Percentiles rank a stretch among this genome's conserved stretches.
Conservation (phyloP, 2,113 vertebrate species). For the Terrapene triunguis region DNA sequence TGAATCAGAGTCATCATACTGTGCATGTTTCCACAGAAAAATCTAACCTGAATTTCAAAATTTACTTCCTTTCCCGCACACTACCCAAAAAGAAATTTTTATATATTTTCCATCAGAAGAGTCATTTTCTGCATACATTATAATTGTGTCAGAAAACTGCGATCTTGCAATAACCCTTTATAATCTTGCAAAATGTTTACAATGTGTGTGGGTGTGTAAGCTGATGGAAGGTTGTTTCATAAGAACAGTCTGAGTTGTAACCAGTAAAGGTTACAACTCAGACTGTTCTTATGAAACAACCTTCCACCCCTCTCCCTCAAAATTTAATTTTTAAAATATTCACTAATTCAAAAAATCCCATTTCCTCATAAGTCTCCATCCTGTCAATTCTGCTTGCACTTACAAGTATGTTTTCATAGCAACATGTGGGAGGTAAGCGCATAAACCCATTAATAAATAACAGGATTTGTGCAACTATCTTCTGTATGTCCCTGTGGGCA, state of each 20-base stretch:
- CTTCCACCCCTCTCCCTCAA: neutral
- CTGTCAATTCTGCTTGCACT: neutral
- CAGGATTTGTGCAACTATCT: neutral
- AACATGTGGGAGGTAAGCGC: neutral
- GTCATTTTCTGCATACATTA: neutral
- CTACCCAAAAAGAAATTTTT: neutral
- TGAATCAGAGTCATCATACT: fast-evolving
- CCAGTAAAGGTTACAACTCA: fast-evolving
- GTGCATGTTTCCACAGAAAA: neutral
- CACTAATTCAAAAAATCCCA: neutral
- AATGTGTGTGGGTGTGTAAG: neutral
- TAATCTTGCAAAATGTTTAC: neutral
- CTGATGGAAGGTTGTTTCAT: neutral
- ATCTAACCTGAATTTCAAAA: neutral
- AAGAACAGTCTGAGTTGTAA: neutral
- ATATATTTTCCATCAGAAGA: neutral
- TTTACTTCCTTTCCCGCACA: neutral
- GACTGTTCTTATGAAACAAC: neutral
- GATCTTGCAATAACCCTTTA: neutral
- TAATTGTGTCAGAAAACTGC: fast-evolving
- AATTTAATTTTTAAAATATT: neutral
- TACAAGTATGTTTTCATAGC: neutral
- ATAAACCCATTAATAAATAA: neutral
- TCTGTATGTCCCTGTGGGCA: neutral
- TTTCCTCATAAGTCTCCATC: neutral